Percentiles rank a stretch among this genome's conserved stretches.
These are phyloP conservation scores for Athene cunicularia DNA, from an alignment of 2,113 vertebrate species.

Conservation along the genomic window DNA sequence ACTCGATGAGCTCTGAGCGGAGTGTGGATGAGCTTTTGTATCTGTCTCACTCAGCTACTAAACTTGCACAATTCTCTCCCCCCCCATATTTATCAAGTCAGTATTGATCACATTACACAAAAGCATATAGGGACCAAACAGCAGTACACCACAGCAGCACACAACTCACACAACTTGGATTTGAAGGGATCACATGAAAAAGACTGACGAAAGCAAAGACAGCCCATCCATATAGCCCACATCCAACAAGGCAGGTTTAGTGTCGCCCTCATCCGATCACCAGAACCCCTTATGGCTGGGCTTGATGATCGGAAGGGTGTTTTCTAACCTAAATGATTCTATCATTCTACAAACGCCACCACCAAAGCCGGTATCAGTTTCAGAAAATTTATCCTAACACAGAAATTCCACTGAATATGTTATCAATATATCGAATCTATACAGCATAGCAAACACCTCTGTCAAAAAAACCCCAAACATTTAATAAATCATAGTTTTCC, in stretches of 20 bases:
- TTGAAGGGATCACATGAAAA: accelerated
- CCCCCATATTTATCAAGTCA: background rate
- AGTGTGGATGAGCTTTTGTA: accelerated
- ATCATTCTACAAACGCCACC: background rate
- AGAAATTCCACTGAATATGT: background rate
- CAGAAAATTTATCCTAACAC: background rate
- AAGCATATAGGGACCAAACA: background rate
- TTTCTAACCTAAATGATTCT: background rate
- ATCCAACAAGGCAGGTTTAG: background rate
- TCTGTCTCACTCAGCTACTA: background rate
- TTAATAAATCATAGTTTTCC: background rate
- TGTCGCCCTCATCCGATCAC: background rate
- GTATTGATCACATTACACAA: accelerated
- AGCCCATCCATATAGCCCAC: background rate
- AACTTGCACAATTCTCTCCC: background rate
- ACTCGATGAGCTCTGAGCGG: accelerated
- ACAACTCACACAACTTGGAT: background rate
- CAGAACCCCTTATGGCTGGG: accelerated
- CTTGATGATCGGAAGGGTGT: accelerated
- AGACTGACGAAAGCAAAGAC: background rate
- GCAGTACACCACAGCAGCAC: accelerated
- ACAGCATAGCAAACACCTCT: background rate
- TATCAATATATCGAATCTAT: background rate
- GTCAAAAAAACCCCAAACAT: background rate
- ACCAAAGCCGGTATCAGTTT: background rate